These are phyloP conservation scores for Stenodera caucasica DNA, from an alignment of 2,888 invertebrate species.

Conservation along the genomic window DNA sequence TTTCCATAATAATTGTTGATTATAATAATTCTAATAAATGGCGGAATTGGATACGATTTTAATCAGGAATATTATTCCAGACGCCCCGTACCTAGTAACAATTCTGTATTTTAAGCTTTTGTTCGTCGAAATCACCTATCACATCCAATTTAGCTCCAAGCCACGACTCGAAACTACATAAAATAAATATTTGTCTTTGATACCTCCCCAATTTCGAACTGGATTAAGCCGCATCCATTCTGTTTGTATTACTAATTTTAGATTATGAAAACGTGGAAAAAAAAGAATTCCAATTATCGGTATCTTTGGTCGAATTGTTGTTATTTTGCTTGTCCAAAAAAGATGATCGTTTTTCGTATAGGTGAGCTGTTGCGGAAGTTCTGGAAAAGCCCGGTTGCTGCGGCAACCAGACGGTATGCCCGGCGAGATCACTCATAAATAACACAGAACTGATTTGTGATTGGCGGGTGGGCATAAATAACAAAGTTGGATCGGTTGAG, in stretches of 20 bases:
- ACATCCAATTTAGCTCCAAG: slow-evolving; percentile 15
- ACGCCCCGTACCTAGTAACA: neutral
- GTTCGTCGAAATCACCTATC: slow-evolving; percentile 14
- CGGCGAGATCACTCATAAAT: slow-evolving; percentile 24
- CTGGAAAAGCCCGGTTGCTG: slow-evolving; percentile 14
- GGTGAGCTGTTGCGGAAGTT: slow-evolving; percentile 23
- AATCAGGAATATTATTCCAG: neutral
- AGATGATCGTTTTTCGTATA: neutral
- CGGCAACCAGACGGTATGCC: slow-evolving; percentile 25
- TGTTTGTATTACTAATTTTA: slow-evolving; percentile 31
- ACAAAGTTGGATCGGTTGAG: neutral
- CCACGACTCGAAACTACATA: slow-evolving; percentile 7
- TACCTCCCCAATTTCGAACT: slow-evolving; percentile 16
- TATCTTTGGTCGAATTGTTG: neutral
- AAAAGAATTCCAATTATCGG: neutral
- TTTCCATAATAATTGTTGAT: neutral
- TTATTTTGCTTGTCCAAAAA: neutral
- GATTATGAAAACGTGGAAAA: slow-evolving; percentile 26
- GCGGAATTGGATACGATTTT: neutral
- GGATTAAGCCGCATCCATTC: slow-evolving; percentile 20
- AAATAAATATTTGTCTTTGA: slow-evolving; percentile 27
- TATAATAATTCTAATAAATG: neutral
- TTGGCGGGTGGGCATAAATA: slow-evolving; percentile 25
- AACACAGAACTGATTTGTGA: slow-evolving; percentile 26
- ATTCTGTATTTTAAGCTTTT: neutral